A percentile compares a stretch with the other conserved stretches of the same genome.
phyloP scores from a whole-genome alignment of 2,113 vertebrate genomes.

The Geococcyx californianus region DNA sequence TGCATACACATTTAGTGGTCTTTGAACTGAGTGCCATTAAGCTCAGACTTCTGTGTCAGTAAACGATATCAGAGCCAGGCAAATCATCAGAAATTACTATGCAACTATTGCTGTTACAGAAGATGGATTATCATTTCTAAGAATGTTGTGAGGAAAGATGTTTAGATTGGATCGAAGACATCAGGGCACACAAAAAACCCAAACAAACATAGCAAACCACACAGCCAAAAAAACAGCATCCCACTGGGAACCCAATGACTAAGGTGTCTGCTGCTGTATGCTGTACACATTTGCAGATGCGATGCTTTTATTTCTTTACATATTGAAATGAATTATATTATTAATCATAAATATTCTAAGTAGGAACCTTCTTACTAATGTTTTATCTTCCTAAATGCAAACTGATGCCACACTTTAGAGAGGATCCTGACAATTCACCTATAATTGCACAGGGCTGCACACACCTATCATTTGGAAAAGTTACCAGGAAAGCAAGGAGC shows the following conservation, averaged over 20 bases:
- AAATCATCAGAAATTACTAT: background rate
- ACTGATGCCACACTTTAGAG: background rate
- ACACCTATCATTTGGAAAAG: background rate
- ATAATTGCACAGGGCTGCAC: background rate
- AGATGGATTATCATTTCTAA: background rate
- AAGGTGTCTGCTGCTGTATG: background rate
- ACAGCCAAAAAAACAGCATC: background rate
- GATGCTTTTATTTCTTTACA: background rate
- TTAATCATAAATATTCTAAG: background rate
- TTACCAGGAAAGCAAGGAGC: background rate
- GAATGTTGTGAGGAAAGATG: background rate
- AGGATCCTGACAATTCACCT: background rate
- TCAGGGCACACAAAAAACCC: background rate
- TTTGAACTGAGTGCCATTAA: background rate
- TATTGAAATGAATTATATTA: background rate
- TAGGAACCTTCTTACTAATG: background rate
- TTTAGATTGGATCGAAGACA: background rate
- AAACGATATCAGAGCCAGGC: background rate
- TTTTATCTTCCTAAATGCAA: background rate
- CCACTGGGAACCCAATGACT: background rate
- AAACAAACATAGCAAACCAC: background rate
- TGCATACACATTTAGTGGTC: background rate
- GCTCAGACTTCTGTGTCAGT: background rate
- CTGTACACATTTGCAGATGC: background rate
- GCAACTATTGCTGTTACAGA: background rate